Percentiles rank a stretch among this genome's conserved stretches.
Conservation (phyloP, 2,888 invertebrate species). For the Chymomyza amoena region DNA sequence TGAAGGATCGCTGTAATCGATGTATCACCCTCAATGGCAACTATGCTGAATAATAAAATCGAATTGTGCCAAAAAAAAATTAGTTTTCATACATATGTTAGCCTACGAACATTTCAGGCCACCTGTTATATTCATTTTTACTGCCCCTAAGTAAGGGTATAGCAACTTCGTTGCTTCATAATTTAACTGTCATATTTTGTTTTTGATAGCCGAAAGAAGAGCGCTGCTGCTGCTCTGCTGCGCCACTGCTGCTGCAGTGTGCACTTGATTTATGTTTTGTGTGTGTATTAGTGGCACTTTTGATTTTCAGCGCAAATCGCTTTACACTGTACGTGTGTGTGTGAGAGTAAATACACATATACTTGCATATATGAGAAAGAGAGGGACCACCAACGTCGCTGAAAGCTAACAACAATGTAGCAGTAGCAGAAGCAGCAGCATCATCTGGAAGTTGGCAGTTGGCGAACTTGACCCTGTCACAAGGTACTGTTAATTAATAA, state of each 20-base stretch:
- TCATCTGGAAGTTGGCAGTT: neutral
- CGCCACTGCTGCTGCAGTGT: conserved; percentile 18
- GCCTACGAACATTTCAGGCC: too few species aligned
- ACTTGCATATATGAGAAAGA: neutral
- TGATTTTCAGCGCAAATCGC: conserved; percentile 64
- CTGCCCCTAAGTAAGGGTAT: neutral
- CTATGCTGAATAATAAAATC: too few species aligned
- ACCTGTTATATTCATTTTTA: too few species aligned
- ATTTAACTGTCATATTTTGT: neutral
- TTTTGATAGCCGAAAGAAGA: neutral
- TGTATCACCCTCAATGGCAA: too few species aligned
- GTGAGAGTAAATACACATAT: neutral
- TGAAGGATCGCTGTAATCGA: too few species aligned
- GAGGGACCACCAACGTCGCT: conserved; percentile 47
- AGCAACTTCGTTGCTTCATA: neutral
- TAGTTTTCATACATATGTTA: too few species aligned
- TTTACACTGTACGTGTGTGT: conserved; percentile 45
- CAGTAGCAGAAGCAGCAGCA: neutral
- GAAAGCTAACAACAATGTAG: conserved; percentile 3
- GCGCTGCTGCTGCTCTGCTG: neutral
- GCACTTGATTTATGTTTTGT: conserved; percentile 64
- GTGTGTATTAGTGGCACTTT: conserved; percentile 52
- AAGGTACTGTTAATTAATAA: conserved; percentile 14
- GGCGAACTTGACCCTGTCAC: conserved; percentile 3
- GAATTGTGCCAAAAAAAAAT: too few species aligned